phyloP scores from a whole-genome alignment of 2,888 invertebrate species.

The Amphimallon solstitiale region DNA sequence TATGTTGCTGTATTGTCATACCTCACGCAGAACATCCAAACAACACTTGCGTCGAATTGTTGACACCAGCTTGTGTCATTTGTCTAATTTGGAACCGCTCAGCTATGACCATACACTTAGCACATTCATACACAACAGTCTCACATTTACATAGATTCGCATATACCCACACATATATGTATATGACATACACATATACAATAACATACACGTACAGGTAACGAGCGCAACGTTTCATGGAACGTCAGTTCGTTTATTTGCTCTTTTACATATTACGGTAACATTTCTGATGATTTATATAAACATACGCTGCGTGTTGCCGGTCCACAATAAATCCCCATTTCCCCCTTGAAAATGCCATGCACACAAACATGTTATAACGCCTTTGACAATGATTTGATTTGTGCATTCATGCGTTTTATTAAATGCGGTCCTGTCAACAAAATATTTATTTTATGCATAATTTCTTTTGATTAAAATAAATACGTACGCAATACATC shows the following conservation, averaged over 20 bases:
- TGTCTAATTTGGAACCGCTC: conserved; percentile 6
- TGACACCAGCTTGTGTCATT: conserved; percentile 1
- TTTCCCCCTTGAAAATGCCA: conserved; percentile 10
- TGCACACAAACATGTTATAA: not conserved
- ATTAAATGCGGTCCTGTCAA: too few species aligned
- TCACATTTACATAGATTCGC: not conserved
- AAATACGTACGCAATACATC: too few species aligned
- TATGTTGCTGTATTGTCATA: not conserved
- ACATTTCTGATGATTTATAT: conserved; percentile 23
- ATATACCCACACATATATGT: not conserved
- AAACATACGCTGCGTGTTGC: conserved; percentile 20
- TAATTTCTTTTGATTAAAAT: too few species aligned
- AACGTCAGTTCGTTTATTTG: conserved; percentile 19
- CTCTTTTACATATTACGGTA: conserved; percentile 21
- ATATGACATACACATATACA: not conserved
- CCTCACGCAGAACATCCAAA: not conserved
- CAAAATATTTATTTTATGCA: too few species aligned
- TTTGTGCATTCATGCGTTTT: too few species aligned
- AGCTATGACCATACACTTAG: not conserved
- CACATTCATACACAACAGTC: not conserved
- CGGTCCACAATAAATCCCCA: conserved; percentile 18
- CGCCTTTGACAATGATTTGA: too few species aligned
- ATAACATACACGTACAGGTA: not conserved
- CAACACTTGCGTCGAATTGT: not conserved
- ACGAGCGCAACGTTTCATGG: conserved; percentile 1